Base-by-base conservation (phyloP, 2,113 vertebrate species). In the Semicossyphus pulcher region DNA sequence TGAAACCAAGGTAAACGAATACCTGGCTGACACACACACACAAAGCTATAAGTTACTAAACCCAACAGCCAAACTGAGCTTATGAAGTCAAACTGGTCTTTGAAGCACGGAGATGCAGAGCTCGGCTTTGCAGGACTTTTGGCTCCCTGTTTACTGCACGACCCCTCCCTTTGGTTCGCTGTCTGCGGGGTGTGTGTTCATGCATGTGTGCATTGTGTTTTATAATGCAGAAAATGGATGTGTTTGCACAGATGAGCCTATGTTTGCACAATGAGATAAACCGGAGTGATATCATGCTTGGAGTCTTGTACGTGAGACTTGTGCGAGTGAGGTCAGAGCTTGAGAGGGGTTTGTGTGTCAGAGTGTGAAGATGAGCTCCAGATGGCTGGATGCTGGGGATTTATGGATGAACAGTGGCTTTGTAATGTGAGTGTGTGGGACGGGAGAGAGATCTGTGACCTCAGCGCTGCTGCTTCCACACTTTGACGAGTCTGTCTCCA, bases 301-400 rank as follows among this genome's bases (percentile, higher is more conserved):
- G 45, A 48, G 36, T 14, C 29, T 64, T 8, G 68, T 58, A 34
- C 63, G 34, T 25, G n/a, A 32, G 60, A 64, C 37, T 51, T 44
- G 58, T 64, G 74, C 8, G 41, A 76, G 72, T 81, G 80, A 86
- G 84, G 76, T 83, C 80, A 77, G 10, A 48, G 75, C 45, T 80
- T 84, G 57, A 81, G 73, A 84, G 56, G 32, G 44, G 79, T 34
- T 70, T 53, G 47, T 66, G 80, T 88, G 84, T 89, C 65, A 37
- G 73, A 39, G 74, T 76, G 83, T 65, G 66, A 66, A 85, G 90
- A 94, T 91, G 81, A 78, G 77, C 83, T 91, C 90, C 92, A 93
- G 92, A 91, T 93, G 91, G 81, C 39, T 54, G 70, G 48, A 85
- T 54, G 52, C 21, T 42, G 67, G 58, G 88, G 84, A 88, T 88